A percentile compares a stretch with the other conserved stretches of the same genome.
These are phyloP conservation scores for Solen grandis DNA, from an alignment of 1,140 invertebrate species.

Conservation along the genomic window DNA sequence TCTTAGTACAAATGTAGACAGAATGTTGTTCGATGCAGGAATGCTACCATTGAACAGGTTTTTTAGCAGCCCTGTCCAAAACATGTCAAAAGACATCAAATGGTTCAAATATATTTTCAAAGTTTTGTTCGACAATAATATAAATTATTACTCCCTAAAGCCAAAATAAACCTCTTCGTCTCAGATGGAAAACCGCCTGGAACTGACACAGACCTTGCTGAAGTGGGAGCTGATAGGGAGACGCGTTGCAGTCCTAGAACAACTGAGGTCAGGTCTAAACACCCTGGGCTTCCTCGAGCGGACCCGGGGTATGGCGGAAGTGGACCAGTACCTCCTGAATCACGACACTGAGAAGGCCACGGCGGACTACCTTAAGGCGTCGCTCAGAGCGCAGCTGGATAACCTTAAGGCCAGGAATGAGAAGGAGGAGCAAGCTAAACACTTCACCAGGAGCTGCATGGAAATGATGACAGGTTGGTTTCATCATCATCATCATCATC, in stretches of 20 bases:
- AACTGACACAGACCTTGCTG: conserved; percentile 56
- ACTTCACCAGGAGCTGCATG: conserved; percentile 52
- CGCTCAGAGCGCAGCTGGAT: conserved; percentile 43
- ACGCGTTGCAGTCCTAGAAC: conserved; percentile 46
- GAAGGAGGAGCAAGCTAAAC: conserved; percentile 57
- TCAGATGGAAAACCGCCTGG: conserved; percentile 47
- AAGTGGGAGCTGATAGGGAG: conserved; percentile 60
- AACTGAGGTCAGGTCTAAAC: conserved; percentile 55
- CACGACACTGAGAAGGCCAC: conserved; percentile 49
- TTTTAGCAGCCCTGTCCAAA: not conserved
- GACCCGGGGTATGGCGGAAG: conserved; percentile 42
- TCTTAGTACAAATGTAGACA: too few relatives aligned
- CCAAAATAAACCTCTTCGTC: too few relatives aligned
- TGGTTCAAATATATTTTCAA: not conserved
- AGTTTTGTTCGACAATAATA: not conserved
- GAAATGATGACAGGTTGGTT: conserved; percentile 55
- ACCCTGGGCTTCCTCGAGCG: conserved; percentile 51
- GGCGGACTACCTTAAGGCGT: conserved; percentile 52
- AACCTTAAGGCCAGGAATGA: conserved; percentile 38
- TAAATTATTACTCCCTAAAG: not conserved
- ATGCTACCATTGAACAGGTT: too few relatives aligned
- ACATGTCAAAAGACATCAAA: not conserved
- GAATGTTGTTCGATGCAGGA: too few relatives aligned
- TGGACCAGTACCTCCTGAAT: conserved; percentile 35
- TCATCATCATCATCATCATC: not conserved